Base-by-base conservation (phyloP, 2,113 vertebrate species). In the Scytalopus superciliaris region DNA sequence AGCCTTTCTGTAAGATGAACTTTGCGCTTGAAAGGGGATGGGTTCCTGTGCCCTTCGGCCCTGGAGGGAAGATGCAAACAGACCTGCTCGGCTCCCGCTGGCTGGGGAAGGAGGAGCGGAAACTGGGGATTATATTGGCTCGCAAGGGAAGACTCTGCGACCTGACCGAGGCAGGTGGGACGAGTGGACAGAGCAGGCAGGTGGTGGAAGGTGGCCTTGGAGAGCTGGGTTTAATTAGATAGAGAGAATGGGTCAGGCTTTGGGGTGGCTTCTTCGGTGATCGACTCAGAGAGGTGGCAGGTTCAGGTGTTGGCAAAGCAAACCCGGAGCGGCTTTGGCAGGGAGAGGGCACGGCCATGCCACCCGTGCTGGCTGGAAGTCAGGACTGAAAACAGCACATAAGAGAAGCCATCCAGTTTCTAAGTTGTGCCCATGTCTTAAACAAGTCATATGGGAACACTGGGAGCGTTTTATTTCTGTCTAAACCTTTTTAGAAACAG, bases 1-100 rank as follows among this genome's bases (percentile, higher is more conserved):
- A 93, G 92, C 96, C 94, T 97, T 97, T 96, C 94, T 97, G 95
- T 96, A 37, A 95, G 95, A 93, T 93, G 92, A 97, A 68, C 94
- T 95, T 90, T 76, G 37, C 44, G 96, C 97, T 98, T 94, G 95
- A 80, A 96, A 91, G 94, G 96, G 93, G 96, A 94, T 96, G 97
- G 97, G 97, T 90, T 96, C 47, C 87, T 98, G 49, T 96, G 98
- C 97, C 96, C 97, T 95, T 96, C 95, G 96, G 97, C 97, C 93
- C 57, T 77, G 90, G 64, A 94, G 95, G 91, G 76, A 89, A 91
- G 83, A 84, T 49, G 25, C 90, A 92, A 93, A 83, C 72, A 73
- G 91, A 93, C 94, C 97, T 97, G 96, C 97, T 96, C 93, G 28
- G 76, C 60, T 89, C 59, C 97, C 95, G 80, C 52, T 19, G 75